These are phyloP conservation scores for Euwallacea similis DNA, from an alignment of 1,140 invertebrate genomes.

Conservation along the genomic window DNA sequence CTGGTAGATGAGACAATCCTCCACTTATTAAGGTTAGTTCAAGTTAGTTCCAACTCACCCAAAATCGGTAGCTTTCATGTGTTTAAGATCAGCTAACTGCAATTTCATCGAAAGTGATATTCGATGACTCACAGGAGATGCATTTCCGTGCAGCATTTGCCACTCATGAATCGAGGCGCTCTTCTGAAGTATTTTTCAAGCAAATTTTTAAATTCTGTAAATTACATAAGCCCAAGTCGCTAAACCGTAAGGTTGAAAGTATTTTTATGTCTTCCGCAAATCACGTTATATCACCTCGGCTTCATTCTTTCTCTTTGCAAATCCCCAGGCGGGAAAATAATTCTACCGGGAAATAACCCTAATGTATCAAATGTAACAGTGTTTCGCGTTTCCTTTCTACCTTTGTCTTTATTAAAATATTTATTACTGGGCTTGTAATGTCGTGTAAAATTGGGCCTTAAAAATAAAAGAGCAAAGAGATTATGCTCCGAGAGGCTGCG, in stretches of 20 bases:
- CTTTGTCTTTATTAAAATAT: constrained; percentile 6
- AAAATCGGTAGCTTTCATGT: no score
- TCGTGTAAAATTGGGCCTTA: not conserved
- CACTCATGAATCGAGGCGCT: constrained; percentile 31
- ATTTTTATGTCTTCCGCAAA: not conserved
- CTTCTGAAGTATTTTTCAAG: no score
- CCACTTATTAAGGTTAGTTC: constrained; percentile 23
- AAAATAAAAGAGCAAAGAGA: not conserved
- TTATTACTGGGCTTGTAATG: not conserved
- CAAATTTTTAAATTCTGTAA: no score
- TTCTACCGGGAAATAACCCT: constrained; percentile 6
- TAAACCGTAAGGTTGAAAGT: no score
- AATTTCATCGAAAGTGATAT: not conserved
- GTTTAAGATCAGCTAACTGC: no score
- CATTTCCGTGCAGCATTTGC: constrained; percentile 34
- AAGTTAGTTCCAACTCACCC: no score
- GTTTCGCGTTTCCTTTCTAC: not conserved
- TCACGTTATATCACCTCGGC: not conserved
- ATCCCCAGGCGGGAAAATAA: not conserved
- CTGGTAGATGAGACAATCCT: constrained; percentile 45
- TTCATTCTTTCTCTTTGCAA: constrained; percentile 6
- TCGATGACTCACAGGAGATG: constrained; percentile 39
- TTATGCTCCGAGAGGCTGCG: no score
- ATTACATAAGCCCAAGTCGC: no score
- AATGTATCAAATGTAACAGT: constrained; percentile 4